phyloP scores from a whole-genome alignment of 2,797 vertebrate genomes.

The Mastacembelus armatus region DNA sequence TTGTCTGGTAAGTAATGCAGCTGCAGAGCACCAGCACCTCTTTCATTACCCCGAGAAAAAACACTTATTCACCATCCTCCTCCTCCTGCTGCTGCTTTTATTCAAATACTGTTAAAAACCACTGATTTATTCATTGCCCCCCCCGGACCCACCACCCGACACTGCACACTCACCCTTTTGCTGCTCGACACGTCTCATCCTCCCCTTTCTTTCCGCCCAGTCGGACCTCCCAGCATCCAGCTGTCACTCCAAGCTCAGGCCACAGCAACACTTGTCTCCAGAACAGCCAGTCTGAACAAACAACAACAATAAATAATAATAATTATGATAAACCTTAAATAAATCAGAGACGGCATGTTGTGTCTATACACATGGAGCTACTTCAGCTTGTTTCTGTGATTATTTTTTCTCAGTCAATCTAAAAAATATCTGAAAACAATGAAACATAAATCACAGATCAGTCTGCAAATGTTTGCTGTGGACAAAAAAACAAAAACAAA shows the following conservation, averaged over 20 bases:
- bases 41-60: constrained; percentile 83
- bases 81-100: constrained; percentile 80
- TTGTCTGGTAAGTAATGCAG: constrained; percentile 94
- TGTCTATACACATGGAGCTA: too few relatives aligned
- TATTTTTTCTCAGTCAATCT: too few relatives aligned
- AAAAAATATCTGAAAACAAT: too few relatives aligned
- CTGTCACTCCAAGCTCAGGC: constrained; percentile 55
- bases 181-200: constrained; percentile 47
- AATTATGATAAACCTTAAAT: too few relatives aligned
- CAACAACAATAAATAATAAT: too few relatives aligned
- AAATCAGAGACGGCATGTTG: too few relatives aligned
- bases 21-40: constrained; percentile 81
- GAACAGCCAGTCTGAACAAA: too few relatives aligned
- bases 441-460: too few relatives aligned
- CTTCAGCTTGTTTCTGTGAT: too few relatives aligned
- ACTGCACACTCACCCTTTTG: constrained; percentile 43
- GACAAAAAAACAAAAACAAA: too few relatives aligned
- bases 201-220: constrained; percentile 44
- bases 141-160: constrained; percentile 1
- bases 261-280: too few relatives aligned
- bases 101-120: constrained; percentile 83
- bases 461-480: too few relatives aligned
- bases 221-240: constrained; percentile 66
- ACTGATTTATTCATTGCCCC: constrained; percentile 98
- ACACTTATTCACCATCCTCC: constrained; percentile 89